Percentiles rank a stretch among this genome's conserved stretches.
These are phyloP conservation scores for Eudorcas thomsonii DNA, from an alignment of 2,113 vertebrate species.

Conservation along the genomic window DNA sequence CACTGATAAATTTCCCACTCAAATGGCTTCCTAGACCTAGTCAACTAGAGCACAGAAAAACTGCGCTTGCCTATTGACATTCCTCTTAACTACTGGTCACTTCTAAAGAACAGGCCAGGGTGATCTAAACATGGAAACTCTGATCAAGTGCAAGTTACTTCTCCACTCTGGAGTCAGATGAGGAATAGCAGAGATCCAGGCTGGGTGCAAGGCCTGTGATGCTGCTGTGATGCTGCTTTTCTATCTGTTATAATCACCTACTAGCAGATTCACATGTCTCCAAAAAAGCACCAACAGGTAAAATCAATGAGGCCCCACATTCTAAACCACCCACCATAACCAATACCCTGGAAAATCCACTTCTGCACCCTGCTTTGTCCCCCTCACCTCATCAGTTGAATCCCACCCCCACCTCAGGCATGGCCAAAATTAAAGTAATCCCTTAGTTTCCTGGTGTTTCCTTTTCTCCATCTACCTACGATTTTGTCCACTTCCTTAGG, in stretches of 20 bases:
- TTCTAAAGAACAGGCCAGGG: neutral
- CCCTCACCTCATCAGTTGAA: neutral
- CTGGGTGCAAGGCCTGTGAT: rapidly evolving
- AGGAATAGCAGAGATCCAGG: neutral
- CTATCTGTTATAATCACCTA: rapidly evolving
- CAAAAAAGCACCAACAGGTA: neutral
- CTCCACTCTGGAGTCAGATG: neutral
- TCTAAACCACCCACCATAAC: neutral
- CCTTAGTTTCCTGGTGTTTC: neutral
- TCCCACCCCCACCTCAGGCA: neutral
- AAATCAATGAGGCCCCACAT: neutral
- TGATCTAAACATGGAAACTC: neutral
- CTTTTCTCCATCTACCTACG: neutral
- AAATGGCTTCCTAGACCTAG: neutral
- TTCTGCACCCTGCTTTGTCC: neutral
- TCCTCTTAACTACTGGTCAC: neutral
- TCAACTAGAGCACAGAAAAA: neutral
- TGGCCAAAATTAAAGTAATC: neutral
- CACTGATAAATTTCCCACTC: neutral
- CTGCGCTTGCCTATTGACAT: neutral
- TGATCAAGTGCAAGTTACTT: neutral
- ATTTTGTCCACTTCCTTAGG: neutral
- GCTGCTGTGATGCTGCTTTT: neutral
- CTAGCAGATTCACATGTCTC: neutral
- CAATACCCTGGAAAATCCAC: neutral